These are phyloP conservation scores for Hypsopygia costalis DNA, from an alignment of 2,888 invertebrate species.

Conservation along the genomic window DNA sequence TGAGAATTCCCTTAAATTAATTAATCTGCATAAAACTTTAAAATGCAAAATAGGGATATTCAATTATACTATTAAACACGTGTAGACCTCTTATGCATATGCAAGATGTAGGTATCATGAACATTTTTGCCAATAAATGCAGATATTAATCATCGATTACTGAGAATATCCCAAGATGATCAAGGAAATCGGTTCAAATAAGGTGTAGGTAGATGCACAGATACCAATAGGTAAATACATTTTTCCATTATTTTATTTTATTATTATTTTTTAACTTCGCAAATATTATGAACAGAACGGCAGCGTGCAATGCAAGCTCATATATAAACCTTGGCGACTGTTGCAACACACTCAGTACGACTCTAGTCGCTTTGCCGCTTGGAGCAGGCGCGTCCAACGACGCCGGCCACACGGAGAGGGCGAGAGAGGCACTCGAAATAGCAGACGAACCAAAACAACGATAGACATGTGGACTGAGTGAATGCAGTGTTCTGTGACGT, in stretches of 20 bases:
- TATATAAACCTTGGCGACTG: slow-evolving; percentile 75
- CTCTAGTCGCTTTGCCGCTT: slow-evolving; percentile 82
- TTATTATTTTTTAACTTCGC: slow-evolving; percentile 21
- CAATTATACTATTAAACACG: too few relatives aligned
- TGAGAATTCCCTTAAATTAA: too few relatives aligned
- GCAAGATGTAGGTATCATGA: too few relatives aligned
- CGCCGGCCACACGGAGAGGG: slow-evolving; percentile 78
- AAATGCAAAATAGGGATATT: too few relatives aligned
- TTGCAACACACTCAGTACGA: slow-evolving; percentile 79
- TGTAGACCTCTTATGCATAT: too few relatives aligned
- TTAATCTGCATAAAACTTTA: too few relatives aligned
- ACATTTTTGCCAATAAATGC: too few relatives aligned
- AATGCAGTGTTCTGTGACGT: slow-evolving; percentile 75
- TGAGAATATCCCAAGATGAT: too few relatives aligned
- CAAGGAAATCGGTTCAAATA: too few relatives aligned
- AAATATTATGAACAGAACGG: slow-evolving; percentile 40
- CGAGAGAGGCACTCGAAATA: slow-evolving; percentile 69
- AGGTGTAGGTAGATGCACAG: too few relatives aligned
- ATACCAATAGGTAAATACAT: not conserved
- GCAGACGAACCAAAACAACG: slow-evolving; percentile 46
- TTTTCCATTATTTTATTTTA: not conserved
- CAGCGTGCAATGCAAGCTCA: slow-evolving; percentile 66
- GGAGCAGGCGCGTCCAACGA: slow-evolving; percentile 68
- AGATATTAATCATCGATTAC: too few relatives aligned
- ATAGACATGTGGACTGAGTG: slow-evolving; percentile 73